Base-by-base conservation (phyloP, 2,113 vertebrate genomes). In the Caloenas nicobarica region DNA sequence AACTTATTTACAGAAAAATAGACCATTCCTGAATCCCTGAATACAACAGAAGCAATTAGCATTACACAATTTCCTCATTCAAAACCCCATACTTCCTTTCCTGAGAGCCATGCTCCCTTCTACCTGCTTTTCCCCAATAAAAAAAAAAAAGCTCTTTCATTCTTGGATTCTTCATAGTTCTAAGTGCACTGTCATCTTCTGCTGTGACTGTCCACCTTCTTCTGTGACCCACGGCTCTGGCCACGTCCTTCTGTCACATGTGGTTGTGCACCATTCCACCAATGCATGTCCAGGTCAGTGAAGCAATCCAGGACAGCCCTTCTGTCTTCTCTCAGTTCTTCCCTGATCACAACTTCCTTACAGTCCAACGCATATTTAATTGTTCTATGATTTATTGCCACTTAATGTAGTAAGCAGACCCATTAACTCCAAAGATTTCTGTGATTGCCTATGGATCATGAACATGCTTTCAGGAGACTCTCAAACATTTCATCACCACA, bases 401-500 rank as follows among this genome's bases (percentile, higher is more conserved):
- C 31, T 54, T 80, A 85, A 61, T 31, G 36, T 82, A 34, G 28
- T 62, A 88, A 89, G 73, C 78, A 89, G 29, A 79, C 3, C 56
- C 66, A 85, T 96, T 87, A 94, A 68, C 53, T 93, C 53, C 38
- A 93, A 46, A 80, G 74, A 91, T 68, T 79, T 88, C 66, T 82
- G 48, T 81, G 88, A 88, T 69, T 97, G 54, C 62, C 53, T 89
- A 64, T 86, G 80, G 82, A 84, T 84, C 77, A 89, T 78, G 91
- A 88, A 76, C 9, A 72, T n/a, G 28, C 40, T 65, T 89, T 56
- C 58, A 80, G 28, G 54, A 57, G 53, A 44, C 62, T 89, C 78
- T 91, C 96, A 95, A 92, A 96, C 82, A 92, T 93, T 96, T 87
- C 92, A 76, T 53, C 74, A 79, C 76, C 53, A 87, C 22, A 42